Conservation (phyloP, 2,888 invertebrate genomes). For the Sepiola atlantica region DNA sequence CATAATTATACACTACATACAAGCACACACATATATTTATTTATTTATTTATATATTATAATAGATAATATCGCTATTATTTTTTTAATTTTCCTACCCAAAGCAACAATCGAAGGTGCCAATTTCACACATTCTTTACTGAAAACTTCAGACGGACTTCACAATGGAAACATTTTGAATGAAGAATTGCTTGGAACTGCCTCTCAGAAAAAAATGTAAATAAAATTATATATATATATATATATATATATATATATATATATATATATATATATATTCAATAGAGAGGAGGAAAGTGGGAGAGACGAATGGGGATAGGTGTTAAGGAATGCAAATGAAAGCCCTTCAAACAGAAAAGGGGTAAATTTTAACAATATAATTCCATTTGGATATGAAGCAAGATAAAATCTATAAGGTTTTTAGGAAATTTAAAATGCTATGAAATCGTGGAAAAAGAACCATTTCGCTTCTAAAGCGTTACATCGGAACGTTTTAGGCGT, state of each 20-base stretch:
- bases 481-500: background rate
- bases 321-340: background rate
- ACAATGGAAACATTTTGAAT: background rate
- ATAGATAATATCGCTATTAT: background rate
- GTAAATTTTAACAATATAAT: background rate
- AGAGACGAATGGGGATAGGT: background rate
- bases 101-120: background rate
- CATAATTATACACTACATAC: background rate
- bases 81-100: background rate
- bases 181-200: background rate
- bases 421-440: background rate
- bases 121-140: background rate
- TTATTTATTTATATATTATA: background rate
- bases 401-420: background rate
- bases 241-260: background rate
- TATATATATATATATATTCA: no score
- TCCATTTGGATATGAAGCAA: background rate
- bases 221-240: background rate
- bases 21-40: background rate
- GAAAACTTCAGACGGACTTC: background rate
- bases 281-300: no score
- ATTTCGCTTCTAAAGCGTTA: background rate
- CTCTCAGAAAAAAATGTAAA: background rate
- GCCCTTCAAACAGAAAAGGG: background rate
- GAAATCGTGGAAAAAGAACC: background rate